Evolutionary conservation across 1,140 invertebrate genomes (phyloP).

Genomic region (Yoshiicerus persimilis): DNA sequence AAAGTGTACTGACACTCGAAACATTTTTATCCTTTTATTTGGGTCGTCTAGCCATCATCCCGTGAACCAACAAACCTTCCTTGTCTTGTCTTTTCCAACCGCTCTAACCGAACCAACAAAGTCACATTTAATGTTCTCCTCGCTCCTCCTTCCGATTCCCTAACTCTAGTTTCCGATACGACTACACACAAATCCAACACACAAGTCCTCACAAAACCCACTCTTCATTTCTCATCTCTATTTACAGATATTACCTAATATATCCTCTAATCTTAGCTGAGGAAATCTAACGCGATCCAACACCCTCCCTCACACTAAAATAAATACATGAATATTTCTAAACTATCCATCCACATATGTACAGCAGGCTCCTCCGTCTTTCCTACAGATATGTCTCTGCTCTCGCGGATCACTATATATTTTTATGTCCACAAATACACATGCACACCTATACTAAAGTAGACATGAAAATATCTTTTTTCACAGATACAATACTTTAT

Average conservation of each 20-base stretch:
- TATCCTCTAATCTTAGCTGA: too few species aligned
- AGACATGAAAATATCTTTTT: not conserved
- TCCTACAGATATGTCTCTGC: not conserved
- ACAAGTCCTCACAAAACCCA: not conserved
- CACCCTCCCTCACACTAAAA: too few species aligned
- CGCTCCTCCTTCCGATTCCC: not conserved
- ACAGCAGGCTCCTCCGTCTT: not conserved
- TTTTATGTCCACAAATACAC: not conserved
- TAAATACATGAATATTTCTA: too few species aligned
- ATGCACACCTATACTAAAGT: not conserved
- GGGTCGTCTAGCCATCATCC: conserved; percentile 13
- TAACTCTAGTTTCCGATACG: not conserved
- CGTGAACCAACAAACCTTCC: conserved; percentile 14
- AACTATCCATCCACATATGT: not conserved
- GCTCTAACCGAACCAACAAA: not conserved
- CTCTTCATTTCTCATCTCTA: not conserved
- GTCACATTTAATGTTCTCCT: not conserved
- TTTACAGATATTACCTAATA: not conserved
- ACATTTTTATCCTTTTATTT: conserved; percentile 35
- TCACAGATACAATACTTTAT: not conserved
- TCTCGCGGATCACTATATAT: not conserved
- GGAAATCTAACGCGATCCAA: too few species aligned
- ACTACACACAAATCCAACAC: not conserved
- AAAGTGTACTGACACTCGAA: conserved; percentile 31
- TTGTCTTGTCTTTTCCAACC: not conserved